Evolutionary conservation across 1,140 invertebrate genomes (phyloP).

Genomic region (Diploscapter pachys): DNA sequence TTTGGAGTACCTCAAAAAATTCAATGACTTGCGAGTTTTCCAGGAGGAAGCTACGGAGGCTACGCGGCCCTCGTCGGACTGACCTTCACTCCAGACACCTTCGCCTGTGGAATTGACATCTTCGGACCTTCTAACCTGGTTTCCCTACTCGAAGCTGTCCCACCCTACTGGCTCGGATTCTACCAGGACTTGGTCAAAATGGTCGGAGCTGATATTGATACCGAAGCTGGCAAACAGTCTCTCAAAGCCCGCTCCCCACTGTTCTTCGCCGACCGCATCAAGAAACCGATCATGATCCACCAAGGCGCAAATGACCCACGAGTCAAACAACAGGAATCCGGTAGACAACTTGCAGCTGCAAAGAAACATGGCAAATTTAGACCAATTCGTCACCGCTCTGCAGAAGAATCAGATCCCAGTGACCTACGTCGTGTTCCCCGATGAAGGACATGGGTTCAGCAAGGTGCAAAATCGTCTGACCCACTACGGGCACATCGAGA

Average conservation of each 20-base stretch:
- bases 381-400: conserved; percentile 54
- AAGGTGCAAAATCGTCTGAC: conserved; percentile 35
- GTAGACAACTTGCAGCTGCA: too few relatives aligned
- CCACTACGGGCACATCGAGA: conserved; percentile 36
- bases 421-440: conserved; percentile 39
- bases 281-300: conserved; percentile 40
- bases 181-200: conserved; percentile 57
- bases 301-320: conserved; percentile 44
- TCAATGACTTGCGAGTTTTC: too few relatives aligned
- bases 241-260: conserved; percentile 36
- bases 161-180: conserved; percentile 58
- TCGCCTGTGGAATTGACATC: conserved; percentile 58
- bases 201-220: conserved; percentile 53
- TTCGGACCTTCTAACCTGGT: conserved; percentile 57
- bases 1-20: too few relatives aligned
- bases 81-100: conserved; percentile 58
- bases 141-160: conserved; percentile 54
- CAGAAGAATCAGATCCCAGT: conserved; percentile 45
- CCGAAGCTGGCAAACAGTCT: conserved; percentile 34
- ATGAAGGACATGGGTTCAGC: conserved; percentile 41
- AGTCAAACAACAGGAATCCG: conserved; percentile 39
- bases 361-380: not conserved
- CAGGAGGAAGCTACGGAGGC: conserved; percentile 48
- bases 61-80: conserved; percentile 59
- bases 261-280: conserved; percentile 39